These are phyloP conservation scores for Sebastiscus tertius DNA, from an alignment of 2,797 vertebrate species.

Conservation along the genomic window DNA sequence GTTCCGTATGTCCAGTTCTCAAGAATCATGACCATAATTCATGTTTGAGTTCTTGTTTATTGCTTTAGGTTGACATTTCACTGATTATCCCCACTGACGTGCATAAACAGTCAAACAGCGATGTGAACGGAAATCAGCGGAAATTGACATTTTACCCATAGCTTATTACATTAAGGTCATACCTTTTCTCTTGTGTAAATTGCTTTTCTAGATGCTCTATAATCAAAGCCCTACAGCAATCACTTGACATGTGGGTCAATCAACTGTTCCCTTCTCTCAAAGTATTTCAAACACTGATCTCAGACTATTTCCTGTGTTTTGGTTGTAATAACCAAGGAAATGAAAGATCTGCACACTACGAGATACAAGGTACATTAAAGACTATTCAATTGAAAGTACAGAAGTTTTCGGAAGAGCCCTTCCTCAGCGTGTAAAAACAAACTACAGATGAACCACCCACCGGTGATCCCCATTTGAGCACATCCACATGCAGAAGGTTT, in stretches of 20 bases:
- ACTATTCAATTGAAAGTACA: neutral
- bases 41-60: neutral
- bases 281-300: neutral
- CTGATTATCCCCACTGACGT: neutral
- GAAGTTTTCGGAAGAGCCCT: neutral
- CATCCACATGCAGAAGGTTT: neutral
- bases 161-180: neutral
- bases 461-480: neutral
- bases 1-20: neutral
- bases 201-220: neutral
- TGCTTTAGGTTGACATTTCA: conserved; percentile 20
- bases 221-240: neutral
- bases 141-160: neutral
- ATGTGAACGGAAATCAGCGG: neutral
- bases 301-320: neutral
- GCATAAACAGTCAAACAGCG: neutral
- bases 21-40: neutral
- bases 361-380: neutral
- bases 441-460: neutral
- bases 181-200: neutral
- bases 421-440: neutral
- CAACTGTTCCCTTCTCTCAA: neutral
- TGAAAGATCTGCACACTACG: neutral
- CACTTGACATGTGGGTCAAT: neutral
- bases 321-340: neutral